A percentile compares a stretch with the other conserved stretches of the same genome.
Evolutionary conservation across 2,113 vertebrate species (phyloP).

Genomic region (Osmerus eperlanus): DNA sequence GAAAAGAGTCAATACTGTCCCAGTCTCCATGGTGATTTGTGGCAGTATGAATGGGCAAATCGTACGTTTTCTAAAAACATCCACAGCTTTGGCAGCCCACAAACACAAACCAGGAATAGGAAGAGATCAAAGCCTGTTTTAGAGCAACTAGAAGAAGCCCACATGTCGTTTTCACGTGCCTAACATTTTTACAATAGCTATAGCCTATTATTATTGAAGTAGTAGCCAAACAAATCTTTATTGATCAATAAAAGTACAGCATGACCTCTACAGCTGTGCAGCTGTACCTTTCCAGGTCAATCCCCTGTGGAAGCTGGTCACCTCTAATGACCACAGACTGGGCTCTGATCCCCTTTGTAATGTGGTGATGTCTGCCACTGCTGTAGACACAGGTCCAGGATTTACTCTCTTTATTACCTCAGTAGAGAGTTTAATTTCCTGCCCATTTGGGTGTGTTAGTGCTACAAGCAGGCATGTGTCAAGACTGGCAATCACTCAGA

Average conservation of each 20-base stretch:
- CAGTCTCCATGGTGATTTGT: neutral
- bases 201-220: neutral
- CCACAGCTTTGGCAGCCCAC: neutral
- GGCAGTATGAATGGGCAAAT: neutral
- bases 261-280: too few relatives aligned
- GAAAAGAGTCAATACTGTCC: neutral
- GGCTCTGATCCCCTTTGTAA: conserved; percentile 42
- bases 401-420: conserved; percentile 65
- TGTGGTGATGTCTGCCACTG: conserved; percentile 44
- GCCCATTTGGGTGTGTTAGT: conserved; percentile 64
- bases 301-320: conserved; percentile 28
- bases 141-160: neutral
- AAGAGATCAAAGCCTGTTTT: neutral
- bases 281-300: conserved; percentile 19
- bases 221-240: conserved; percentile 7
- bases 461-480: conserved; percentile 55
- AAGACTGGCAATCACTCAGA: conserved; percentile 69
- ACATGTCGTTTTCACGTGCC: neutral
- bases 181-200: too few relatives aligned
- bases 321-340: conserved; percentile 41
- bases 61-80: neutral
- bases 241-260: too few relatives aligned
- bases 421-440: conserved; percentile 62
- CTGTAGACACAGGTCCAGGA: conserved; percentile 41
- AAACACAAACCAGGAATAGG: too few relatives aligned